Evolutionary conservation across 2,113 vertebrate genomes (phyloP).

Genomic region (Campylomormyrus numenius): DNA sequence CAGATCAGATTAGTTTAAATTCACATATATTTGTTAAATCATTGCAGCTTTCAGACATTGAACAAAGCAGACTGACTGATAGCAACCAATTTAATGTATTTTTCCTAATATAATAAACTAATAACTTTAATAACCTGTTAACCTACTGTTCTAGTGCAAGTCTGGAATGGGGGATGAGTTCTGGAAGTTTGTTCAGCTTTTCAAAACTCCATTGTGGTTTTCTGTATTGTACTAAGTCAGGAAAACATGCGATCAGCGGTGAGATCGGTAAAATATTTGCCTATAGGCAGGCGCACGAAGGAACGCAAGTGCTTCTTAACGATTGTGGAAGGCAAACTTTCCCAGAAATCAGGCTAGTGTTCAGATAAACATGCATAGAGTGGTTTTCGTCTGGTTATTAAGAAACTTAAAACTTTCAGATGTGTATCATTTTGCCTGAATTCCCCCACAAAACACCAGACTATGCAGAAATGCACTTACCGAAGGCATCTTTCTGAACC

Average conservation of each 20-base stretch:
- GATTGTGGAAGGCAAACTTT: background rate
- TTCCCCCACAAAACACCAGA: background rate
- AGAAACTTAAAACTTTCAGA: background rate
- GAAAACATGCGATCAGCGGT: background rate
- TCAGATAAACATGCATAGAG: background rate
- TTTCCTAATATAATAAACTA: background rate
- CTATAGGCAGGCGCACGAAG: background rate
- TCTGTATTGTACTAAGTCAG: background rate
- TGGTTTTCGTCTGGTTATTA: background rate
- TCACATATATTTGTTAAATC: background rate
- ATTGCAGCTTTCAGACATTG: background rate
- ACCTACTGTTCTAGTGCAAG: background rate
- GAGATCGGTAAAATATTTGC: background rate
- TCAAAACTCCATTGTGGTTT: too few species aligned
- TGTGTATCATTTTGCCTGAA: background rate
- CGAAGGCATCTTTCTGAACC: background rate
- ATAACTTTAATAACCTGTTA: background rate
- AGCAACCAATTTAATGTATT: background rate
- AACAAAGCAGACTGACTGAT: background rate
- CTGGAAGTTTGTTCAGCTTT: background rate
- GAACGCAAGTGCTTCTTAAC: background rate
- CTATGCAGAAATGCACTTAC: background rate
- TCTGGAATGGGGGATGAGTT: background rate
- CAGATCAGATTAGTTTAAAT: background rate
- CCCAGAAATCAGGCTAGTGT: background rate